These are phyloP conservation scores for Seriola rivoliana DNA, from an alignment of 2,113 vertebrate species.

Conservation along the genomic window DNA sequence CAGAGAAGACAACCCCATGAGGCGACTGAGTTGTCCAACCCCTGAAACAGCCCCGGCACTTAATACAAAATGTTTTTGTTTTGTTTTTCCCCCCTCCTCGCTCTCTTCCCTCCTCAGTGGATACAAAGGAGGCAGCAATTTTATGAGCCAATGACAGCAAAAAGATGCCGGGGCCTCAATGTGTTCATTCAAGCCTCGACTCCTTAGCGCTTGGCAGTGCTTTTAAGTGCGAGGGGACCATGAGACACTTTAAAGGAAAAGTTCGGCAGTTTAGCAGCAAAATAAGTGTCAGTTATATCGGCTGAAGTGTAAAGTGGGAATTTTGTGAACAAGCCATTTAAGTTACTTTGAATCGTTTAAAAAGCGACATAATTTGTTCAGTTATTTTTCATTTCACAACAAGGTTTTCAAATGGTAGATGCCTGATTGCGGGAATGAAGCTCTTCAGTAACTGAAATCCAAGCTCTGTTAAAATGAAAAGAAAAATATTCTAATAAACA, in stretches of 20 bases:
- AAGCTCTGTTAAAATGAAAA: background rate
- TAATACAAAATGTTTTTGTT: conserved; percentile 80
- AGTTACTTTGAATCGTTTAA: background rate
- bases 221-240: conserved; percentile 59
- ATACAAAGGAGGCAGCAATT: conserved; percentile 79
- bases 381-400: background rate
- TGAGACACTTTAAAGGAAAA: conserved; percentile 59
- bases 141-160: conserved; percentile 84
- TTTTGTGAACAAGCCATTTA: conserved; percentile 8
- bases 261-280: conserved; percentile 35
- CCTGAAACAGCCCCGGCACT: conserved; percentile 76
- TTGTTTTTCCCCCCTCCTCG: conserved; percentile 42
- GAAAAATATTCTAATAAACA: background rate
- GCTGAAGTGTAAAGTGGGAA: background rate
- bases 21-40: conserved; percentile 54
- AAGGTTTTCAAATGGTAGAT: no score
- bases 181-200: conserved; percentile 76
- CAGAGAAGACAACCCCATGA: conserved; percentile 64
- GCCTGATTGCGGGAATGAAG: background rate
- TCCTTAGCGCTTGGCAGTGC: conserved; percentile 74
- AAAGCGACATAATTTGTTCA: background rate
- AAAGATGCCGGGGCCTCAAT: conserved; percentile 80
- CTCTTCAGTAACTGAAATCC: background rate
- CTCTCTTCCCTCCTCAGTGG: conserved; percentile 55
- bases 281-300: background rate